Evolutionary conservation across 2,888 invertebrate species (phyloP), one percentile per base, ranked within the genome.

Genomic region (Andrena praecox): DNA sequence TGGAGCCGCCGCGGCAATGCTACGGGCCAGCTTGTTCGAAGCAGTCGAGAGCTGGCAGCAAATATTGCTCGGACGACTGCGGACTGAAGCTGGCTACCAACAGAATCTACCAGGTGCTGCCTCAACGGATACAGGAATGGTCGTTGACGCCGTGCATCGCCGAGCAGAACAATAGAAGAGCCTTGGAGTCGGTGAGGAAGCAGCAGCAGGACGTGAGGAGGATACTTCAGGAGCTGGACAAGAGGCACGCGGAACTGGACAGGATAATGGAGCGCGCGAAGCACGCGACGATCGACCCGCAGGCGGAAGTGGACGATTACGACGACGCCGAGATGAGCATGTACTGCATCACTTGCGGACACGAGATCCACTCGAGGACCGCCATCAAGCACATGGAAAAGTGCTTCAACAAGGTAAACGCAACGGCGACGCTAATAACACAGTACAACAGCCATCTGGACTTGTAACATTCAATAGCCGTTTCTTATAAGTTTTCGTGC

Each of bases 321-420:
- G 97, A 97, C 80, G 96, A 96, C 90, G 95, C 96, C 68, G 96
- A 96, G 89, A 96, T 97, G 80, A 97, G 97, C 69, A 97, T 98
- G 96, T 98, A 98, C 93, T 99, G 99, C 94, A 98, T 99, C 48
- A 99, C 99, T 0, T 99, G 99, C 94, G 99, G 99, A 0, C 98
- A 98, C 93, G 99, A 99, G 95, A 97, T 99, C 80, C 97, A 98
- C 93, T 97, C 98, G 0, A 96, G 97, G 73, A 97, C 98, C 0
- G 99, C 99, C 0, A 96, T 99, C 27, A 98, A 98, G 90, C 99
- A 99, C 92, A 98, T 99, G 98, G 99, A 99, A 94, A 98, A 98
- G 93, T 99, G 99, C 94, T 99, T 99, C 94, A 97, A 98, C 87
- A 99, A 99, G 94, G 96, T 96, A 92, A 59, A 0, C n/a, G 24